Base-by-base conservation (phyloP, 2,113 vertebrate species). In the Phalacrocorax carbo region DNA sequence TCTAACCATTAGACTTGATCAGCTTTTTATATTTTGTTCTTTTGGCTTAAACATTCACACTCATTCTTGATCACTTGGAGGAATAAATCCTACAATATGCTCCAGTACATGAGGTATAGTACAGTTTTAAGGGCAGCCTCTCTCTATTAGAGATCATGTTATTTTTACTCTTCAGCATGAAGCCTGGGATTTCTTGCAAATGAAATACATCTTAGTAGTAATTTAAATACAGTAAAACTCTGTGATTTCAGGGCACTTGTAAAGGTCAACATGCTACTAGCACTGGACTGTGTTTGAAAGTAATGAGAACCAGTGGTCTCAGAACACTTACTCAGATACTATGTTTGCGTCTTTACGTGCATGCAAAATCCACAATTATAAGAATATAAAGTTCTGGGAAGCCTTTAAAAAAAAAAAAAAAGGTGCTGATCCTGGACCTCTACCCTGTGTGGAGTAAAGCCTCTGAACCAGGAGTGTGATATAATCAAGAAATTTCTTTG, bases 161-260 rank as follows among this genome's bases (percentile, higher is more conserved):
- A 71, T 60, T 94, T 96, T 96, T 89, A 84, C 32, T 96, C 81
- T 95, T 93, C 72, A 88, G 40, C 62, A 42, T 81, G 22, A 70
- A 82, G 30, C 38, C 82, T 38, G 13, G 71, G 78, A 92, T 93
- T 96, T 80, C 81, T 95, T 87, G 58, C 51, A 89, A 86, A 95
- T 52, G 61, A 69, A 82, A 70, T 70, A 7, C 25, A 55, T 80
- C 38, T 94, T 83, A 91, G 27, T 19, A 81, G 70, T 34, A 78
- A 57, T 76, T 97, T 96, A 57, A 94, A 94, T 76, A 81, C 11
- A 83, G 71, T 51, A 48, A 86, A 92, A 65, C 18, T 42, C 34
- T 55, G 16, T 72, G 34, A 88, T 91, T 92, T 90, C 34, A 49
- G 83, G 93, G 65, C 14, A 81, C 52, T 86, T 91, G 44, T 81